Conservation (phyloP, 2,797 vertebrate species). For the Chelmon rostratus region DNA sequence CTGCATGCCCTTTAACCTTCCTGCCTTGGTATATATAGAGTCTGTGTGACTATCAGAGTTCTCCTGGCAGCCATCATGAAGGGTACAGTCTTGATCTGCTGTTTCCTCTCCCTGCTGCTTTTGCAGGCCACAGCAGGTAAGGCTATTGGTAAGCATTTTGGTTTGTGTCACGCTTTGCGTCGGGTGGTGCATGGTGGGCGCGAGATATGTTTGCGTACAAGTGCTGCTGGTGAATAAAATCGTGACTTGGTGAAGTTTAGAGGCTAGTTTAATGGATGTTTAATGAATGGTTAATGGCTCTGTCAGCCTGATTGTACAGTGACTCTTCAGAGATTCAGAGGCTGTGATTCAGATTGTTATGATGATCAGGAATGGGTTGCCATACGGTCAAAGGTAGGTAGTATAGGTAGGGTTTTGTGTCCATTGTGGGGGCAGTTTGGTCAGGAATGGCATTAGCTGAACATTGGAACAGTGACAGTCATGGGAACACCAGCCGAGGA, state of each 20-base stretch:
- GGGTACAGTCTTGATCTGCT: slow-evolving; percentile 91
- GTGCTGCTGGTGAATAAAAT: slow-evolving; percentile 29
- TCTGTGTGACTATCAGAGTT: slow-evolving; percentile 84
- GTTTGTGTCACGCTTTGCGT: slow-evolving; percentile 2
- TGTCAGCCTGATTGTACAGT: background rate
- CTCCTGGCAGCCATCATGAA: slow-evolving; percentile 98
- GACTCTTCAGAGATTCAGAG: background rate
- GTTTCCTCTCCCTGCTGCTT: slow-evolving; percentile 91
- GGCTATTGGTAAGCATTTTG: slow-evolving; percentile 34
- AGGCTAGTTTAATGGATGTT: background rate
- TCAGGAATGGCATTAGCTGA: background rate
- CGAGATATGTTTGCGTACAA: background rate
- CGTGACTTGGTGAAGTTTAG: slow-evolving; percentile 7
- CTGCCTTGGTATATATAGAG: slow-evolving; percentile 91
- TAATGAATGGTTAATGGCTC: slow-evolving; percentile 13
- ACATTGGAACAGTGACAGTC: slow-evolving; percentile 19
- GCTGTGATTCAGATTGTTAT: slow-evolving; percentile 5
- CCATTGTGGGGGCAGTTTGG: slow-evolving; percentile 22
- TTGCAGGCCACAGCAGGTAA: slow-evolving; percentile 92
- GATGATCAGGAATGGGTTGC: background rate
- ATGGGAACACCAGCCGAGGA: slow-evolving; percentile 40
- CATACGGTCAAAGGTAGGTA: background rate
- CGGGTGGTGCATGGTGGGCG: background rate
- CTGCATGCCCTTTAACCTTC: slow-evolving; percentile 87
- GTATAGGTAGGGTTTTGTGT: slow-evolving; percentile 7